Base-by-base conservation (phyloP, 2,888 invertebrate genomes). In the Apodemia zela region DNA sequence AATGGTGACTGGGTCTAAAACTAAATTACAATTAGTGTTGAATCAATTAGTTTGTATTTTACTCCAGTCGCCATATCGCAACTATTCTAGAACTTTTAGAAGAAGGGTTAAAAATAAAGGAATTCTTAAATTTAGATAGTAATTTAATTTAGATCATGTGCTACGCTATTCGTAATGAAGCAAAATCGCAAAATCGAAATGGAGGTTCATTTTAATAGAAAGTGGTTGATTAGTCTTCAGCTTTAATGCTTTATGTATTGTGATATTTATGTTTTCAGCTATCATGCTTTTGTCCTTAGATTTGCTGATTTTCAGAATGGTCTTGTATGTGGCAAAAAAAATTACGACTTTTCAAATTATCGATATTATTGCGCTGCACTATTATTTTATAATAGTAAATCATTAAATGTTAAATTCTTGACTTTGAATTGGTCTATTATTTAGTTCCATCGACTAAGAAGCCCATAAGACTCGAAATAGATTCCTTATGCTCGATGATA, bases 221-320 rank as follows among this genome's bases (percentile, higher is more conserved):
- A 63, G 45, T 33, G 57, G 65, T 67, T 63, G 25, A 47, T 62
- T 25, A 61, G 58, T 63, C 64, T 63, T 65, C 68, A 68, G 65
- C 61, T 64, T 67, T 66, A 67, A 67, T 57, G 63, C 63, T 64
- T 47, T 42, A 60, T 66, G 69, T 63, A 61, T 29, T 67, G 62
- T 59, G 54, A 45, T 60, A 60, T 60, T 33, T 59, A 33, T 51
- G 60, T 62, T 51, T 65, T 58, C 51, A 60, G 67, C 65, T 68
- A 67, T 63, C 66, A 66, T 68, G 68, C 67, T 69, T 38, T 66
- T 66, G 62, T 61, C 57, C 18, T 45, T 51, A 61, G 62, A 62
- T 62, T 47, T 25, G 63, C 66, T 42, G 49, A 38, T 59, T 18
- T n/a, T 57, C 10, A 21, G 8, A 47, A 8, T 17, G 7, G 6